A percentile compares a stretch with the other conserved stretches of the same genome.
phyloP scores from a whole-genome alignment of 2,888 invertebrate species.

The Cephus runcator region DNA sequence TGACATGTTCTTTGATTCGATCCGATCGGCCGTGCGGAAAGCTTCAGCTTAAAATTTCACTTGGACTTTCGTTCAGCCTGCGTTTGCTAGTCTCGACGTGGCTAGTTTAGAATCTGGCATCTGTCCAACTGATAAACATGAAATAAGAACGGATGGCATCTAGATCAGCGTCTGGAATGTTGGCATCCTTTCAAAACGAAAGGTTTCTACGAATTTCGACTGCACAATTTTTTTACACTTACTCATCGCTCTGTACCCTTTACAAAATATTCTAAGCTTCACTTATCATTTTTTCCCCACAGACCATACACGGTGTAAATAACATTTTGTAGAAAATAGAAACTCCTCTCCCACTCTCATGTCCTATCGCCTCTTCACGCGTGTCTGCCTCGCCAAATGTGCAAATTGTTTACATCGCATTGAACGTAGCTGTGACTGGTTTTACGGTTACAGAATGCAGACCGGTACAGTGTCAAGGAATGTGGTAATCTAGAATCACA shows the following conservation, averaged over 20 bases:
- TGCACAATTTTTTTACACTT: background rate
- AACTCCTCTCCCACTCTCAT: background rate
- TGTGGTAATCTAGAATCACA: background rate
- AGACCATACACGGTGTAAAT: background rate
- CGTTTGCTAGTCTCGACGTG: background rate
- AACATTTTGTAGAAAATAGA: background rate
- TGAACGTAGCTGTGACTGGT: background rate
- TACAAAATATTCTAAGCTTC: background rate
- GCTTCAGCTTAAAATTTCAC: background rate
- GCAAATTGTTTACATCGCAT: background rate
- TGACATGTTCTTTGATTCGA: background rate
- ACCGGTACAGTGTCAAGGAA: background rate
- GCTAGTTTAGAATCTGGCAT: conserved; percentile 1
- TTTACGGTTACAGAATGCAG: background rate
- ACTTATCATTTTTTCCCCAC: background rate
- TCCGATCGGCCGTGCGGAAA: background rate
- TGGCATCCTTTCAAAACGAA: background rate
- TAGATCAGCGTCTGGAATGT: background rate
- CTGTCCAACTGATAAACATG: background rate
- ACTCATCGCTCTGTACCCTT: background rate
- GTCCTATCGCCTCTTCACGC: background rate
- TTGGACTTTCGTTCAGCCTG: background rate
- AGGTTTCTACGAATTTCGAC: background rate
- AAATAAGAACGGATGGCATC: background rate
- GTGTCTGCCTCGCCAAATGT: background rate